phyloP scores from a whole-genome alignment of 2,888 invertebrate species.

The Zaprionus obscuricornis region DNA sequence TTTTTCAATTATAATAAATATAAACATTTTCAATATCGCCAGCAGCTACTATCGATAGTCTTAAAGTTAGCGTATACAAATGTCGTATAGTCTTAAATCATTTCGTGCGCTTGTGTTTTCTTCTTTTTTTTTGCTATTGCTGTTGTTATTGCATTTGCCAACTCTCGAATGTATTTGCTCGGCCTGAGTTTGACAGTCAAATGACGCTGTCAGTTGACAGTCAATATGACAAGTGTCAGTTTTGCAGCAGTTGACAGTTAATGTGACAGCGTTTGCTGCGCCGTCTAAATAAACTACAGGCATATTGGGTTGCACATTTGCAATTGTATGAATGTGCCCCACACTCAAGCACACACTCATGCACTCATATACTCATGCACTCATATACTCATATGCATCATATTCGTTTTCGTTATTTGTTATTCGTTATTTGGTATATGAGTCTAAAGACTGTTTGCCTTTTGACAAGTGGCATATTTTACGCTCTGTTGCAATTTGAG shows the following conservation, averaged over 20 bases:
- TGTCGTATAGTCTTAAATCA: too few relatives aligned
- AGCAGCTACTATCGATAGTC: too few relatives aligned
- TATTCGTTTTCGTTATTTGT: too few relatives aligned
- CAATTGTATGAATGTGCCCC: constrained; percentile 1
- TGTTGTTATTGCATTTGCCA: constrained; percentile 29
- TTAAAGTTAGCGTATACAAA: too few relatives aligned
- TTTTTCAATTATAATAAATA: too few relatives aligned
- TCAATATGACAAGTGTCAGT: constrained; percentile 82
- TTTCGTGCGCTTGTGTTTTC: too few relatives aligned
- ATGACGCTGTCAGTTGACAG: constrained; percentile 82
- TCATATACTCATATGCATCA: too few relatives aligned
- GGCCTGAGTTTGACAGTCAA: constrained; percentile 77
- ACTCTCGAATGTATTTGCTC: constrained; percentile 46
- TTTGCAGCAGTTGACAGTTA: constrained; percentile 81
- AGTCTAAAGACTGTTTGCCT: too few relatives aligned
- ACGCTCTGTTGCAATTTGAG: constrained; percentile 10
- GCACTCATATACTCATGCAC: too few relatives aligned
- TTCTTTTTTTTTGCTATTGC: background rate
- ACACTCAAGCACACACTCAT: too few relatives aligned
- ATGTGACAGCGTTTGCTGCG: constrained; percentile 75
- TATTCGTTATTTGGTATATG: constrained; percentile 9
- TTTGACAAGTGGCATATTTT: too few relatives aligned
- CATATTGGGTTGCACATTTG: constrained; percentile 72
- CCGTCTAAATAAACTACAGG: constrained; percentile 75
- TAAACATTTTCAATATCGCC: too few relatives aligned